phyloP scores from a whole-genome alignment of 2,797 vertebrate genomes.

The Pangasius mekongensis region DNA sequence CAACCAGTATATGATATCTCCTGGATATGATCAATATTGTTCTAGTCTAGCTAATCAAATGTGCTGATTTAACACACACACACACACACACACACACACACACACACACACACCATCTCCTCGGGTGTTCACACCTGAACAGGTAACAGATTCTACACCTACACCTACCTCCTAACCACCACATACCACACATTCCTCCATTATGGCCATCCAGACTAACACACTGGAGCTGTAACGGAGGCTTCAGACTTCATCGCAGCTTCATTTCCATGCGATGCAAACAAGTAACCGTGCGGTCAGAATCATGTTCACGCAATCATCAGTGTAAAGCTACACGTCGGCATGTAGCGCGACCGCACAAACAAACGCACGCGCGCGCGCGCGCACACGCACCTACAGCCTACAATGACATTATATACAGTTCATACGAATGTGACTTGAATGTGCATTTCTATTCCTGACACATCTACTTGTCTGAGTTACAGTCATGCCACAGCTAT shows the following conservation, averaged over 20 bases:
- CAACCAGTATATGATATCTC: not conserved
- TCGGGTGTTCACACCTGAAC: not conserved
- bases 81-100: no score
- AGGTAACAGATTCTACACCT: conserved; percentile 7
- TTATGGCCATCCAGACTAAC: not conserved
- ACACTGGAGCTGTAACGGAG: not conserved
- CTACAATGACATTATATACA: no score
- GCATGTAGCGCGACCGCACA: not conserved
- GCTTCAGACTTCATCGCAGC: not conserved
- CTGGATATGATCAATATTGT: not conserved
- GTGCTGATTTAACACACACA: not conserved
- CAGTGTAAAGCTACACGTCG: not conserved
- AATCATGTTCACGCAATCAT: not conserved
- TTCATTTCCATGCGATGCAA: not conserved
- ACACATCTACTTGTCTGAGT: not conserved
- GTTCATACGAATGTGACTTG: not conserved
- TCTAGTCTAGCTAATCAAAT: not conserved
- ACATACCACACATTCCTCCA: conserved; percentile 5
- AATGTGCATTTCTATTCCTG: no score
- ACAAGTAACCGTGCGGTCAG: not conserved
- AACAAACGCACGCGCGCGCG: not conserved
- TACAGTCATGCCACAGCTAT: not conserved
- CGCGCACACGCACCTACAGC: not conserved
- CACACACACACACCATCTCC: no score
- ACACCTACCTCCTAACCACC: not conserved